A percentile compares a stretch with the other conserved stretches of the same genome.
phyloP scores from a whole-genome alignment of 2,888 invertebrate genomes.

The Cybosia mesomella region DNA sequence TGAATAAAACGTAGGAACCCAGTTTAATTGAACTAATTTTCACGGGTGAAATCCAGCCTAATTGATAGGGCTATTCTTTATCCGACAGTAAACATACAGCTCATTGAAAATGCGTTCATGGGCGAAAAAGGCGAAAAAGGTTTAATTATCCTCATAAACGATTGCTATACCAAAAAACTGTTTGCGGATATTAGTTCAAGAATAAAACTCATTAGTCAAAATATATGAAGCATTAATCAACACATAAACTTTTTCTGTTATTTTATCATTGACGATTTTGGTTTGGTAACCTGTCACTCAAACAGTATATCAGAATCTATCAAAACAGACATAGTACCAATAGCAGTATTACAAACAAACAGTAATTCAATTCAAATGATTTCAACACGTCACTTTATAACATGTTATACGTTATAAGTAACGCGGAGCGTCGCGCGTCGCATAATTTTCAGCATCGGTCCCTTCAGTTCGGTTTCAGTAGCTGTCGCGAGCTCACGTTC shows the following conservation, averaged over 20 bases:
- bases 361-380: constrained; percentile 11
- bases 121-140: too few species aligned
- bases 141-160: neutral
- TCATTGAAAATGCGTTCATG: too few species aligned
- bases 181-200: neutral
- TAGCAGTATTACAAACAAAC: neutral
- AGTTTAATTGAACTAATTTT: too few species aligned
- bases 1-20: too few species aligned
- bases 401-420: constrained; percentile 8
- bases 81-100: too few species aligned
- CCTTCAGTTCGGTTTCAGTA: constrained; percentile 66
- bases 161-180: neutral
- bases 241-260: neutral
- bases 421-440: constrained; percentile 18
- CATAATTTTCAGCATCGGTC: constrained; percentile 50
- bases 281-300: neutral
- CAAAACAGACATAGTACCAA: neutral
- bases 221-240: neutral
- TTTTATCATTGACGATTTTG: neutral
- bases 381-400: constrained; percentile 1
- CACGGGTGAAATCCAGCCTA: too few species aligned
- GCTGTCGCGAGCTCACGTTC: constrained; percentile 54
- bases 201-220: neutral
- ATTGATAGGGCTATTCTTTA: too few species aligned
- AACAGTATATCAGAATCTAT: constrained; percentile 6